Conservation (phyloP, 2,113 vertebrate genomes). For the Azemiops feae region DNA sequence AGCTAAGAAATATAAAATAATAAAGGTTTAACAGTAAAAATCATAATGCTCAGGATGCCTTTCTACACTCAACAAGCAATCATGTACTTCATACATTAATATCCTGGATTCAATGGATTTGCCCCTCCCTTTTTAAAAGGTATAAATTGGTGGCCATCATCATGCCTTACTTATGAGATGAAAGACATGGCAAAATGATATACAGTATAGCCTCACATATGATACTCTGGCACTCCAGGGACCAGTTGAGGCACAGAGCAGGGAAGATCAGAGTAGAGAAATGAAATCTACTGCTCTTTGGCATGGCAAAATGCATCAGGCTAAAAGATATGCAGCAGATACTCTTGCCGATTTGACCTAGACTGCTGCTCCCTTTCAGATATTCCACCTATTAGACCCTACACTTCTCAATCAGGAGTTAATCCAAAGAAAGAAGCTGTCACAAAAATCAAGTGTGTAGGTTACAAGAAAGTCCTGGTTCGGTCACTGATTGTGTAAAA, state of each 20-base stretch:
- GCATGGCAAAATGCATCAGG: neutral
- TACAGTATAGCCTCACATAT: neutral
- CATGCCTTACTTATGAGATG: neutral
- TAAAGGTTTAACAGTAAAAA: neutral
- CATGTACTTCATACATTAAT: neutral
- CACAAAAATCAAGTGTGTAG: neutral
- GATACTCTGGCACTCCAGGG: neutral
- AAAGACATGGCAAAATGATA: neutral
- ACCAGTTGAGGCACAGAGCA: neutral
- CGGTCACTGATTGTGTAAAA: constrained; percentile 11
- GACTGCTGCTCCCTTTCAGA: constrained; percentile 13
- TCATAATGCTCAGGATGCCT: neutral
- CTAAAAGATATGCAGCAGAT: constrained; percentile 24
- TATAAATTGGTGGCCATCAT: neutral
- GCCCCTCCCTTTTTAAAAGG: neutral
- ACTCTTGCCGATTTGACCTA: fast-evolving
- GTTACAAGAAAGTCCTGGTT: neutral
- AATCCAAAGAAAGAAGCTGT: neutral
- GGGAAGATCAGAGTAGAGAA: neutral
- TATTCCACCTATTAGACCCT: neutral
- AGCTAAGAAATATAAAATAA: neutral
- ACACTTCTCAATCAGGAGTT: neutral
- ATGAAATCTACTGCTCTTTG: neutral
- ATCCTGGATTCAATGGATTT: neutral
- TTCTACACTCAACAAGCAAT: neutral